These are phyloP conservation scores for Tauraco erythrolophus DNA, from an alignment of 2,113 vertebrate species.

Conservation along the genomic window DNA sequence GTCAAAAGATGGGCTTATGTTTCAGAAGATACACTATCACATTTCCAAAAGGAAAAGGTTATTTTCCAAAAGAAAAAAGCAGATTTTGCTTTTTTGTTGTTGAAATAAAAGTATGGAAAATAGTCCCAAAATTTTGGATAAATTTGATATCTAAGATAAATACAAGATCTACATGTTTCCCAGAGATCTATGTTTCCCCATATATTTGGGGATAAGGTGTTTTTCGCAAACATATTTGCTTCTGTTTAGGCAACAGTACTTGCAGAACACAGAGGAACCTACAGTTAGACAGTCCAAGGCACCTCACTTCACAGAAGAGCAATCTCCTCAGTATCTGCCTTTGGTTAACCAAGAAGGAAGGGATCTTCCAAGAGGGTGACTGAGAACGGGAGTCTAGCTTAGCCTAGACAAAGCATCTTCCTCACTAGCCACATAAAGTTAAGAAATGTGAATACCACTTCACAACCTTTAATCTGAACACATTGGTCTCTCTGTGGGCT, in stretches of 20 bases:
- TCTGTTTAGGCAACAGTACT: background rate
- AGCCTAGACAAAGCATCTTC: background rate
- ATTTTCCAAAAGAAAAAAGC: background rate
- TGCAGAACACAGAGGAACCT: background rate
- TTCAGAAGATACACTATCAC: background rate
- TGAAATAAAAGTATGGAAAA: background rate
- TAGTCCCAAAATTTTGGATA: background rate
- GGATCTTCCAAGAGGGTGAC: background rate
- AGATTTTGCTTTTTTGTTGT: background rate
- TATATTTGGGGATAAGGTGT: background rate
- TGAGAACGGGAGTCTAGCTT: background rate
- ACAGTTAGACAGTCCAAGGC: background rate
- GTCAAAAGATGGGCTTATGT: background rate
- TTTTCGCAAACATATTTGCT: background rate
- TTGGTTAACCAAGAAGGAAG: background rate
- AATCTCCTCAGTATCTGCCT: background rate
- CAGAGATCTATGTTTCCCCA: background rate
- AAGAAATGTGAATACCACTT: background rate
- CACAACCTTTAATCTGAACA: background rate
- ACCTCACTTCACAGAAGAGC: background rate
- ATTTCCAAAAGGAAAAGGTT: background rate
- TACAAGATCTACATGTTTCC: background rate
- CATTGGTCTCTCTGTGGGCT: rapidly evolving
- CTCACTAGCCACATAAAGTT: background rate
- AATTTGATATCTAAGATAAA: background rate